Percentiles rank a stretch among this genome's conserved stretches.
Conservation (phyloP, 1,140 invertebrate species). For the Aphidius gifuensis region DNA sequence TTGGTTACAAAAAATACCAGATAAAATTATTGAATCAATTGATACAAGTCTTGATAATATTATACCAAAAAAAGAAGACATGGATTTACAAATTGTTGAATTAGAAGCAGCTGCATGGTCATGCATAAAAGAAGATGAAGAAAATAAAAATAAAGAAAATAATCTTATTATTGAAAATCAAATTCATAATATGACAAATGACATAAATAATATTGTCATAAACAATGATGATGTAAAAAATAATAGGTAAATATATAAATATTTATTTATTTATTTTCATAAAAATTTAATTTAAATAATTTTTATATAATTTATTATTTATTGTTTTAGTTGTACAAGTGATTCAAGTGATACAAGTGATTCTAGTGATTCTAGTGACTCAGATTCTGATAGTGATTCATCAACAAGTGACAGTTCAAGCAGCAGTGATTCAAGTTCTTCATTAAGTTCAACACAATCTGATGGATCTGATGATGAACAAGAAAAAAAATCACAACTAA, state of each 20-base stretch:
- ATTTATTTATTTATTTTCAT: too few species aligned
- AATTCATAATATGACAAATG: conserved; percentile 29
- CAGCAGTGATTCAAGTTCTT: conserved; percentile 28
- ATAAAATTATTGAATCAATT: conserved; percentile 48
- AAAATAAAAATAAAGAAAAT: neutral
- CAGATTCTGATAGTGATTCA: conserved; percentile 13
- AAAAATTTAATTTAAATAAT: too few species aligned
- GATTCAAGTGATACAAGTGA: conserved; percentile 12
- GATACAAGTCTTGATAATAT: conserved; percentile 48
- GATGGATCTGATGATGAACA: neutral
- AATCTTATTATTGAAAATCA: conserved; percentile 45
- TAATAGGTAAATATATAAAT: too few species aligned
- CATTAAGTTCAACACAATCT: conserved; percentile 14
- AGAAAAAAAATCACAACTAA: too few species aligned
- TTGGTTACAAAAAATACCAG: conserved; percentile 71
- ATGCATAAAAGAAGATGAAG: conserved; percentile 45
- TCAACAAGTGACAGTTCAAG: conserved; percentile 25
- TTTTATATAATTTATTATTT: too few species aligned
- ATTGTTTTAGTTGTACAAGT: too few species aligned
- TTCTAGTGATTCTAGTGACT: conserved; percentile 17
- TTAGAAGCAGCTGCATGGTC: conserved; percentile 55
- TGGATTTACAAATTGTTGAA: conserved; percentile 55
- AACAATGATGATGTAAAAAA: conserved; percentile 18
- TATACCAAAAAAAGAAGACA: conserved; percentile 52
- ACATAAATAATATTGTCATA: conserved; percentile 24